These are phyloP conservation scores for Poecilia wingei DNA, from an alignment of 2,797 vertebrate species.

Conservation along the genomic window DNA sequence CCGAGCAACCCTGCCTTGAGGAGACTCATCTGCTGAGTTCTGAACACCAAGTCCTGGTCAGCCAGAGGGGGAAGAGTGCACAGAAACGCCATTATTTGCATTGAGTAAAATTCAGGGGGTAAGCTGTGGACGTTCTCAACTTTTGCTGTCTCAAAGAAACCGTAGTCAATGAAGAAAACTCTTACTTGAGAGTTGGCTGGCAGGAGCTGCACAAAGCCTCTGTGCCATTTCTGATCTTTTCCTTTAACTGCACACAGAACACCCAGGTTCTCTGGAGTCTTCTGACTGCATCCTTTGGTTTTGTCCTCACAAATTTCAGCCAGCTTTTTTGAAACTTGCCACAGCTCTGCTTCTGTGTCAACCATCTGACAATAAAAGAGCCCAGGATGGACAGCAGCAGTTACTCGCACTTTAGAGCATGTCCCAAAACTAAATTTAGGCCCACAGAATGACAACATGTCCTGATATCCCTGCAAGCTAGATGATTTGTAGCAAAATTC, in stretches of 20 bases:
- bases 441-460: constrained; percentile 78
- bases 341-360: constrained; percentile 79
- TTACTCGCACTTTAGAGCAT: constrained; percentile 80
- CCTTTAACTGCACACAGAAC: constrained; percentile 88
- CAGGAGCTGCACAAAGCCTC: constrained; percentile 88
- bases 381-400: constrained; percentile 81
- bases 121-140: constrained; percentile 83
- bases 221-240: constrained; percentile 88
- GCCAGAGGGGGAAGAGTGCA: constrained; percentile 82
- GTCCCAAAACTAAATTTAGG: constrained; percentile 79
- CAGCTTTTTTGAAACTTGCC: constrained; percentile 82
- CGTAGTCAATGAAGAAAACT: constrained; percentile 92
- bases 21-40: constrained; percentile 78
- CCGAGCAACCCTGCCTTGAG: constrained; percentile 85
- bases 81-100: constrained; percentile 86
- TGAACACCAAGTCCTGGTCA: constrained; percentile 64
- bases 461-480: constrained; percentile 70
- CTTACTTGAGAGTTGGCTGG: constrained; percentile 81
- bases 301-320: constrained; percentile 73
- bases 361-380: constrained; percentile 89
- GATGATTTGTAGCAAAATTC: constrained; percentile 66
- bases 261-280: constrained; percentile 82
- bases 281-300: constrained; percentile 51
- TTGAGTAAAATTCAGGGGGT: constrained; percentile 79
- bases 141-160: constrained; percentile 84